Evolutionary conservation across 1,140 invertebrate genomes (phyloP), one percentile per base, ranked within the genome.

Genomic region (Maconellicoccus hirsutus): DNA sequence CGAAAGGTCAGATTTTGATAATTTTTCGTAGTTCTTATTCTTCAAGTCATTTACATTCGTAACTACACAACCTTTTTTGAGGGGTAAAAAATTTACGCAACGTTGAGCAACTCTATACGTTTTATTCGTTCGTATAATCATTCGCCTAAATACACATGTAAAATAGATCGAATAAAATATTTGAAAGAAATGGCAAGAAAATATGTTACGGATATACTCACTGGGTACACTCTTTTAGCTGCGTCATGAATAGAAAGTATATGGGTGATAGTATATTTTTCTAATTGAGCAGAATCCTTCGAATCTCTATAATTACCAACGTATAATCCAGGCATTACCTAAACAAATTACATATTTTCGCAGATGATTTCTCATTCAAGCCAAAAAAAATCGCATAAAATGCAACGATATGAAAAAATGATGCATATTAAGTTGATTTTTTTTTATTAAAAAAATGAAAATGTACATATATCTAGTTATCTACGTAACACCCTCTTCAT

Each of bases 241-340:
- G 92, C 90, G 81, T 97, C 94, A 82, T 96, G 93, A 78, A 98
- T 94, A 72, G 94, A 91, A 70, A 98, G 82, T 74, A 98, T 97
- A 79, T 98, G 94, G 19, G 93, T 95, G 73, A 98, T 98, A 76
- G 90, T 87, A 81, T 92, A 90, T 73, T 89, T 87, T 75, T 91
- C 87, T 75, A 97, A 82, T 79, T 97, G 93, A 75, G 88, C 84
- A 14, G 85, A 79, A 81, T 97, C 94, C 80, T 96, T 96, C 19
- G 94, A 94, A 82, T 98, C 94, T 75, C 93, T 83, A 79, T 92
- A 92, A 79, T 92, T 93, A 70, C 90, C 90, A 72, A 93, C 86
- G 78, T 92, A 93, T 19, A 93, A 84, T 72, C 91, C 91, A 69
- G 91, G 86, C 75, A 94, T 84, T 73, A 94, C 90, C 91, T 94